phyloP scores from a whole-genome alignment of 2,797 vertebrate species.

The Neosilurus mollespiculum region DNA sequence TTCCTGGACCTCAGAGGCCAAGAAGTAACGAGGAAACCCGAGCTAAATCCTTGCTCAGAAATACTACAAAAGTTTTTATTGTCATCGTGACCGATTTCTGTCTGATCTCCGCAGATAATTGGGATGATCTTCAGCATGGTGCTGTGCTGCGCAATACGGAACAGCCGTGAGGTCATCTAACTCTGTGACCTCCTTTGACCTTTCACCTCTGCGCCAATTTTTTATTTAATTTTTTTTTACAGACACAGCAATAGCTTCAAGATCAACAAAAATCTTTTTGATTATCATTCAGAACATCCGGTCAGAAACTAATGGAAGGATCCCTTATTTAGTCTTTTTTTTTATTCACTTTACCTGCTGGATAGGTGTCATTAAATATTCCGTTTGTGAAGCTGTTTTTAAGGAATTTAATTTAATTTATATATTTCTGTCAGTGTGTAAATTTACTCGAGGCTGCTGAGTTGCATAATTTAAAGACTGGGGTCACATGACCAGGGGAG shows the following conservation, averaged over 20 bases:
- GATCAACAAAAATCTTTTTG: slow-evolving; percentile 38
- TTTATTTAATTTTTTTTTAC: background rate
- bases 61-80: background rate
- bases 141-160: slow-evolving; percentile 93
- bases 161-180: slow-evolving; percentile 91
- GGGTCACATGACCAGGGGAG: slow-evolving; percentile 52
- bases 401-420: slow-evolving; percentile 26
- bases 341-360: slow-evolving; percentile 46
- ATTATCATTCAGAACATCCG: slow-evolving; percentile 45
- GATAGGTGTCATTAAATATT: slow-evolving; percentile 34
- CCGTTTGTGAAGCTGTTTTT: slow-evolving; percentile 5
- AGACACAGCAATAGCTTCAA: slow-evolving; percentile 52
- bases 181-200: slow-evolving; percentile 26
- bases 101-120: slow-evolving; percentile 79
- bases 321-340: background rate
- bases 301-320: slow-evolving; percentile 19
- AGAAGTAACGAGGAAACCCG: background rate
- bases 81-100: background rate
- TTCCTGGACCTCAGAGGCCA: background rate
- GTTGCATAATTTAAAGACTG: slow-evolving; percentile 32
- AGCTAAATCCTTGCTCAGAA: too few species aligned
- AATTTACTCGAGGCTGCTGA: background rate
- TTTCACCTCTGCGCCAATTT: slow-evolving; percentile 23
- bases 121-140: slow-evolving; percentile 99
- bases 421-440: slow-evolving; percentile 1